Evolutionary conservation across 2,797 vertebrate species (phyloP), one percentile per base, ranked within the genome.

Genomic region (Enteromius mattozi): DNA sequence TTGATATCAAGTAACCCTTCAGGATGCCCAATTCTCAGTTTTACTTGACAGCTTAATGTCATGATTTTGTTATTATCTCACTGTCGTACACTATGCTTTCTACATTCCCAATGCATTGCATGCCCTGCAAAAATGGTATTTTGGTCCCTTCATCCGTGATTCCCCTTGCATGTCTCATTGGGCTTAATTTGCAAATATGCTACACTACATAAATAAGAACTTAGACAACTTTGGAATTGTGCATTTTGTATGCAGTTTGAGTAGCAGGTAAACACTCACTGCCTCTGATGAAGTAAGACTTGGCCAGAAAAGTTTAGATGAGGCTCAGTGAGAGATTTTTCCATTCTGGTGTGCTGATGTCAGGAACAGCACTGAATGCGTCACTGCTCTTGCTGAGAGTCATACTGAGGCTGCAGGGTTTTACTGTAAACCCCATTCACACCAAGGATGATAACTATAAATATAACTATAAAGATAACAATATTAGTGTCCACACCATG

Each of bases 301-400:
- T 65, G 63, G 63, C 63, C 14, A 33, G 27, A 35, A 17, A 70
- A 27, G 49, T 21, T 66, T 66, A 79, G 27, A 40, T 78, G 59
- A 61, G 59, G 59, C 59, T 61, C 24, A 61, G 68, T 45, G 24
- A 59, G 51, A 59, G 47, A 9, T 61, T 75, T 65, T 14, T 65
- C 72, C 14, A 27, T 74, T 49, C 21, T 65, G 21, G n/a, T 24
- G 27, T 82, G 56, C 80, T 63, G 80, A 82, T 82, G 71, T 75
- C 45, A 82, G 42, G 42, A 56, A 14, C 42, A 49, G 21, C 30
- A 7, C 72, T 33, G 13, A 47, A 74, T 65, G 69, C 27, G 2
- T 81, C 80, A 82, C 27, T 82, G 71, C 21, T 75, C 33, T 75
- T 37, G 61, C 42, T 51, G 42, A 65, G 59, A 82, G 59, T 75